Percentiles rank a stretch among this genome's conserved stretches.
Conservation (phyloP, 2,797 vertebrate genomes). For the Tapera naevia region DNA sequence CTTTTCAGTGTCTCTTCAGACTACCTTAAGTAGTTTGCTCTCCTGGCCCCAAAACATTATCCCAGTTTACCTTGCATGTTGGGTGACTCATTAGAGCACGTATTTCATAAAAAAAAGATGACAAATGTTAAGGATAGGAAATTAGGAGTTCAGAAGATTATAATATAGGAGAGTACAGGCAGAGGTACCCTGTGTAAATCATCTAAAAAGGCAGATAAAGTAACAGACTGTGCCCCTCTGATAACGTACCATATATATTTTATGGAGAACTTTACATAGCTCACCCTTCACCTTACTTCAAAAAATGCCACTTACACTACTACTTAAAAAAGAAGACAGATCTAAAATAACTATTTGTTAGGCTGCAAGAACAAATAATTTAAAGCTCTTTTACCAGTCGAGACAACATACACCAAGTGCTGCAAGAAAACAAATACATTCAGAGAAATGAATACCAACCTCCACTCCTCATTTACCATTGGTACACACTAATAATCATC, state of each 20-base stretch:
- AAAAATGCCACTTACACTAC: background rate
- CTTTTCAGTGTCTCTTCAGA: background rate
- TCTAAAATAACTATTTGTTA: background rate
- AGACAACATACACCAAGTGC: background rate
- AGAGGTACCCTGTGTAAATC: background rate
- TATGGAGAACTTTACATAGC: background rate
- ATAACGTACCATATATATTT: background rate
- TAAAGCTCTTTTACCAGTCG: slow-evolving; percentile 12
- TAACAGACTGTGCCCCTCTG: background rate
- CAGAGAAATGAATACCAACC: background rate
- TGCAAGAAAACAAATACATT: slow-evolving; percentile 5
- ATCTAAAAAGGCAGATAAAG: background rate
- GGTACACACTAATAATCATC: background rate
- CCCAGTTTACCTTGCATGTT: background rate
- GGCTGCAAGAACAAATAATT: background rate
- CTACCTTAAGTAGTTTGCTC: background rate
- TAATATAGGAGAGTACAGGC: background rate
- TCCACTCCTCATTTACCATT: background rate
- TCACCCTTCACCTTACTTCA: background rate
- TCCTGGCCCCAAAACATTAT: background rate
- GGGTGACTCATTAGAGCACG: background rate
- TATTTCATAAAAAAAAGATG: background rate
- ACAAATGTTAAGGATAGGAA: background rate
- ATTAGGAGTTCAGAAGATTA: background rate
- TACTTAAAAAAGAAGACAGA: background rate